phyloP scores from a whole-genome alignment of 1,140 invertebrate species.

The Sesamia nonagrioides region DNA sequence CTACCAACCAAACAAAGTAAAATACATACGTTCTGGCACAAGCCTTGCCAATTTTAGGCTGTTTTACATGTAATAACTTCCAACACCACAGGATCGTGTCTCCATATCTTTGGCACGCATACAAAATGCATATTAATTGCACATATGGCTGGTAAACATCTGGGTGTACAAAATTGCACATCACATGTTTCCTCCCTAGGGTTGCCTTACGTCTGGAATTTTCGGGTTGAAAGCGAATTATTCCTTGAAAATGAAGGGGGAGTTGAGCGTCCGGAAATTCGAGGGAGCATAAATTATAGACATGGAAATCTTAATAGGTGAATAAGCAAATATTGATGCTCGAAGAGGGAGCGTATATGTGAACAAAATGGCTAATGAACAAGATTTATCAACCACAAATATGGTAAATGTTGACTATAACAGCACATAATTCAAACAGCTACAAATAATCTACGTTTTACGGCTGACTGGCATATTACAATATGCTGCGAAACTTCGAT shows the following conservation, averaged over 20 bases:
- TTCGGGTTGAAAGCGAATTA: neutral
- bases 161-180: constrained; percentile 24
- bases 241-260: neutral
- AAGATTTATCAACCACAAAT: no score
- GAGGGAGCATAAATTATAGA: neutral
- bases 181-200: neutral
- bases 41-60: neutral
- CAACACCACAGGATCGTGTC: neutral
- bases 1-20: neutral
- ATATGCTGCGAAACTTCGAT: no score
- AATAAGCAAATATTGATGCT: neutral
- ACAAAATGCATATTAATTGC: constrained; percentile 42
- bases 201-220: neutral
- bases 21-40: neutral
- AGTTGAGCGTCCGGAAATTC: neutral
- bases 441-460: no score
- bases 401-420: no score
- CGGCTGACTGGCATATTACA: no score
- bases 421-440: no score
- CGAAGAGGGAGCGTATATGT: no score
- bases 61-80: constrained; percentile 6
- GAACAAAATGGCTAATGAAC: no score
- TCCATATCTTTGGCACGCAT: constrained; percentile 28
- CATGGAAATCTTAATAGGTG: neutral
- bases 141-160: neutral